Base-by-base conservation (phyloP, 2,888 invertebrate species). In the Orthonychiurus folsomi region DNA sequence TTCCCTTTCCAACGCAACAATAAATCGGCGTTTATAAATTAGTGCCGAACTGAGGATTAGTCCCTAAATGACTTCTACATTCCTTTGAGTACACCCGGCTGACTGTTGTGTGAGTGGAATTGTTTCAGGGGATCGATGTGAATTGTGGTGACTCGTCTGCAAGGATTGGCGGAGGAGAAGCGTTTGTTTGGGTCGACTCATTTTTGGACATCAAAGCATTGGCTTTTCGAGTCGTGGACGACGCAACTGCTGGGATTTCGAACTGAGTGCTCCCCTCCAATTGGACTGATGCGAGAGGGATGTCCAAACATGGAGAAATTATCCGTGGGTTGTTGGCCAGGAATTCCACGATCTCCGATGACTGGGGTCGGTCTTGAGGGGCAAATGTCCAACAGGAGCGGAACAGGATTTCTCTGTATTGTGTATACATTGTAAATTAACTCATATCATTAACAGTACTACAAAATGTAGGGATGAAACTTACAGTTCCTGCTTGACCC, bases 321-420 rank as follows among this genome's bases (percentile, higher is more conserved):
- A 93, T 82, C 3, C 86, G 83, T 20, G 88, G 87, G 76, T 86
- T 85, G 73, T 84, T 86, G 1, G 86, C 87, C 64, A 93, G 81
- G 74, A 86, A 86, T 65, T 89, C 89, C 1, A 89, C 87, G 63
- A 93, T 85, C 77, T 87, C 88, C 0, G 84, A 82, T 0, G 91
- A 88, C 1, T 84, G 81, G 2, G 90, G 89, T 23, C 93, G 84
- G 72, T 83, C 82, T 66, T 83, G 81, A 28, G 83, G 79, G 61
- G 87, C 86, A 64, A 80, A 80, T 68, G 83, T 82, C 90, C 93
- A 92, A 77, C 93, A 93, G 27, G 86, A 84, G 74, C 83, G 83
- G 73, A 93, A 83, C 61, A 93, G 79, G 54, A 81, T 83, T 76
- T 85, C 85, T 71, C 89, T 89, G 81, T 20, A 78, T 73, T 28